A percentile compares a stretch with the other conserved stretches of the same genome.
Conservation (phyloP, 2,888 invertebrate genomes). For the Carpatolechia fugitivella region DNA sequence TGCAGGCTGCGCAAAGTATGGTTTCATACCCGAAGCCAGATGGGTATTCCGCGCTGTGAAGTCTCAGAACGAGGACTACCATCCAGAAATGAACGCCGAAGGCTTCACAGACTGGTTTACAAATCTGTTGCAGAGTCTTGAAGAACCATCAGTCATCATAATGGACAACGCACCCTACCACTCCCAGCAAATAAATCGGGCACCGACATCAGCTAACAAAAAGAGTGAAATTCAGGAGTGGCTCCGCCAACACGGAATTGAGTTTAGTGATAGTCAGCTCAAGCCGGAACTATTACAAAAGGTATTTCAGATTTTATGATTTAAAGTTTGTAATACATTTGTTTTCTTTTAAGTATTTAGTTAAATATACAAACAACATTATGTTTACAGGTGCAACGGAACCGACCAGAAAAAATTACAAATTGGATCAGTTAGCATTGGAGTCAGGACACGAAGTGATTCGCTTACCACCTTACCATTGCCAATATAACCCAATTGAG, state of each 20-base stretch:
- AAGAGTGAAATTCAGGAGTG: constrained; percentile 18
- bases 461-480: constrained; percentile 17
- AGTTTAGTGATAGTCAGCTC: not conserved
- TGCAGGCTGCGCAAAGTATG: constrained; percentile 15
- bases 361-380: too few relatives aligned
- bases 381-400: not conserved
- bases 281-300: not conserved
- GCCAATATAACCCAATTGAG: constrained; percentile 18
- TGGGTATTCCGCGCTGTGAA: not conserved
- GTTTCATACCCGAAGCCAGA: constrained; percentile 17
- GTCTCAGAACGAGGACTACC: constrained; percentile 13
- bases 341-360: too few relatives aligned
- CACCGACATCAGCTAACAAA: constrained; percentile 6
- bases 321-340: too few relatives aligned
- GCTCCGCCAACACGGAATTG: not conserved
- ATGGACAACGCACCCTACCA: constrained; percentile 21
- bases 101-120: constrained; percentile 17
- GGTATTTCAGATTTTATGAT: not conserved
- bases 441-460: constrained; percentile 5
- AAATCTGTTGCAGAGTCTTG: not conserved
- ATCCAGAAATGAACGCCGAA: constrained; percentile 19
- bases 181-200: constrained; percentile 17
- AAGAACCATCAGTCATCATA: constrained; percentile 18
- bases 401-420: not conserved
- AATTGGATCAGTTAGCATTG: constrained; percentile 5